A percentile compares a stretch with the other conserved stretches of the same genome.
These are phyloP conservation scores for Pluvianellus socialis DNA, from an alignment of 2,113 vertebrate genomes.

Conservation along the genomic window DNA sequence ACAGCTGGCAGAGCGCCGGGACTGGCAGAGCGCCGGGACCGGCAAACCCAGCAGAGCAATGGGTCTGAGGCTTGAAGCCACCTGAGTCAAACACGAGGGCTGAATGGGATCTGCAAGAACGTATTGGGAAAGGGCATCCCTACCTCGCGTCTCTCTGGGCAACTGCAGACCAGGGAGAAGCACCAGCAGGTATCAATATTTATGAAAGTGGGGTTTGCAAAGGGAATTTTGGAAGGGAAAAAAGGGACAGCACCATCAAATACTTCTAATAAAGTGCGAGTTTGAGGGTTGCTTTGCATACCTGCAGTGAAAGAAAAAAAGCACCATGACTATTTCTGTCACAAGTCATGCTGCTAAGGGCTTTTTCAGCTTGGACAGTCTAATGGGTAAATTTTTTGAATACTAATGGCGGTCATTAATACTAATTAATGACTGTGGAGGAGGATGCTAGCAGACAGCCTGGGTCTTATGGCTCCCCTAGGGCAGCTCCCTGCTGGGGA, in stretches of 20 bases:
- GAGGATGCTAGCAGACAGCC: neutral
- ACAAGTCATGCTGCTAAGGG: neutral
- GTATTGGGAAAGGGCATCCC: neutral
- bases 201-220: neutral
- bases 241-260: neutral
- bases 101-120: neutral
- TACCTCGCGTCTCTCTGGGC: neutral
- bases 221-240: neutral
- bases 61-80: neutral
- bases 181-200: neutral
- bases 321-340: neutral
- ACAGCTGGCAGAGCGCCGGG: rapidly evolving
- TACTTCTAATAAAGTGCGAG: neutral
- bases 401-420: neutral
- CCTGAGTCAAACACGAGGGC: neutral
- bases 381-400: neutral
- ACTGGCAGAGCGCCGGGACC: rapidly evolving
- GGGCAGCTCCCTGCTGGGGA: neutral
- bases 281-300: neutral
- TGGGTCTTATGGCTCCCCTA: rapidly evolving
- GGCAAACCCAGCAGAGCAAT: neutral
- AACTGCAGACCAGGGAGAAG: neutral
- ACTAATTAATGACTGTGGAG: neutral
- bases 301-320: neutral
- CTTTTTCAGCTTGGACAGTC: neutral